Evolutionary conservation across 2,888 invertebrate species (phyloP).

Genomic region (Meiosimyza decipiens): DNA sequence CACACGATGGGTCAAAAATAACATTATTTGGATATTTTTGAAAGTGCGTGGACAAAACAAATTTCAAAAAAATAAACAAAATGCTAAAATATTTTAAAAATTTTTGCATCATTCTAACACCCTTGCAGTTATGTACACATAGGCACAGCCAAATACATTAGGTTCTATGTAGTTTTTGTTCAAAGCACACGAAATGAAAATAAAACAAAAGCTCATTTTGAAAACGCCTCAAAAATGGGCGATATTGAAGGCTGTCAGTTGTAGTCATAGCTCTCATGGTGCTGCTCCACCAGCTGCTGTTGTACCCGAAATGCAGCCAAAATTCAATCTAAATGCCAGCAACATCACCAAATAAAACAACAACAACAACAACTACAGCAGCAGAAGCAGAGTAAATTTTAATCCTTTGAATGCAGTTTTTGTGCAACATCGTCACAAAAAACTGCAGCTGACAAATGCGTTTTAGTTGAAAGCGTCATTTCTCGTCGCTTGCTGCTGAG

Average conservation of each 20-base stretch:
- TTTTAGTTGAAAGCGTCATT: slow-evolving; percentile 33
- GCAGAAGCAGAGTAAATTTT: slow-evolving; percentile 22
- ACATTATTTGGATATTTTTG: too few relatives aligned
- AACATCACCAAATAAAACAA: slow-evolving; percentile 24
- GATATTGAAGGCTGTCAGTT: slow-evolving; percentile 23
- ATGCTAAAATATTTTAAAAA: too few relatives aligned
- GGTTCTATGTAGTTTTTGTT: too few relatives aligned
- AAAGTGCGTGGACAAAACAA: too few relatives aligned
- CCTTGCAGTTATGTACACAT: too few relatives aligned
- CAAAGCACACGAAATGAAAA: too few relatives aligned
- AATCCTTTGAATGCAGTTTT: slow-evolving; percentile 36
- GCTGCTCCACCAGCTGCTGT: not conserved
- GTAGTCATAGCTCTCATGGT: not conserved
- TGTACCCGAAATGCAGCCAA: slow-evolving; percentile 21
- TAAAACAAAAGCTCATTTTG: not conserved
- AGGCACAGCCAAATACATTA: too few relatives aligned
- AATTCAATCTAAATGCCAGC: slow-evolving; percentile 33
- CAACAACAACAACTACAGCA: not conserved
- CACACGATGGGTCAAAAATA: too few relatives aligned
- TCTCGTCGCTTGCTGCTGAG: too few relatives aligned
- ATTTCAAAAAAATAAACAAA: too few relatives aligned
- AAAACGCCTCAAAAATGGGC: slow-evolving; percentile 27
- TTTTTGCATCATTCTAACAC: too few relatives aligned
- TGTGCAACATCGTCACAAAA: slow-evolving; percentile 34
- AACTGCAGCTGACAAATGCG: slow-evolving; percentile 46